Conservation (phyloP, 1,140 invertebrate genomes). For the Conus ventricosus region DNA sequence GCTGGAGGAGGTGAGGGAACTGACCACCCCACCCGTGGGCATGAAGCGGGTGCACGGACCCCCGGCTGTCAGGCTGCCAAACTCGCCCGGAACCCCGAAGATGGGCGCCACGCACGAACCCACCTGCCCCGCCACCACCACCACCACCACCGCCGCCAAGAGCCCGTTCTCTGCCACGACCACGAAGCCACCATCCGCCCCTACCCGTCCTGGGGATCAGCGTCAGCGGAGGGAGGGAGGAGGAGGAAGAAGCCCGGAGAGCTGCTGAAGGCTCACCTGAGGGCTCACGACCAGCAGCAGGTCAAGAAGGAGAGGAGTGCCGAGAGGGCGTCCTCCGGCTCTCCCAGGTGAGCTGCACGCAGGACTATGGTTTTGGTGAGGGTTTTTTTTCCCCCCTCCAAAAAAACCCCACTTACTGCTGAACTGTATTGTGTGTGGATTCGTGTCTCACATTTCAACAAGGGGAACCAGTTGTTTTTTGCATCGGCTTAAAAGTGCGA, state of each 20-base stretch:
- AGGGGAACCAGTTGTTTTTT: no score
- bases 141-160: neutral
- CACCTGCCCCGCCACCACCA: neutral
- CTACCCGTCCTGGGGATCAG: no score
- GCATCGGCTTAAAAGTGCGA: no score
- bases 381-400: no score
- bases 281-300: neutral
- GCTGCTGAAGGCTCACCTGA: conserved; percentile 2
- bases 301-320: neutral
- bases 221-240: neutral
- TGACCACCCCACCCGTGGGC: neutral
- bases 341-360: no score
- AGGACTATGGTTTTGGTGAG: no score
- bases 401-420: no score
- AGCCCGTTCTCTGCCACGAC: neutral
- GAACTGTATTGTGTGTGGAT: no score
- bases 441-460: no score
- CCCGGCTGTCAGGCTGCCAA: neutral
- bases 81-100: neutral
- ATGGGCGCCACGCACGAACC: neutral
- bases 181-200: neutral
- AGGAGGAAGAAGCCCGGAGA: neutral
- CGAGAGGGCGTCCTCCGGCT: no score
- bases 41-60: neutral
- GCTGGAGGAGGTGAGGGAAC: no score